These are phyloP conservation scores for Euwallacea fornicatus DNA, from an alignment of 1,140 invertebrate genomes.

Conservation along the genomic window DNA sequence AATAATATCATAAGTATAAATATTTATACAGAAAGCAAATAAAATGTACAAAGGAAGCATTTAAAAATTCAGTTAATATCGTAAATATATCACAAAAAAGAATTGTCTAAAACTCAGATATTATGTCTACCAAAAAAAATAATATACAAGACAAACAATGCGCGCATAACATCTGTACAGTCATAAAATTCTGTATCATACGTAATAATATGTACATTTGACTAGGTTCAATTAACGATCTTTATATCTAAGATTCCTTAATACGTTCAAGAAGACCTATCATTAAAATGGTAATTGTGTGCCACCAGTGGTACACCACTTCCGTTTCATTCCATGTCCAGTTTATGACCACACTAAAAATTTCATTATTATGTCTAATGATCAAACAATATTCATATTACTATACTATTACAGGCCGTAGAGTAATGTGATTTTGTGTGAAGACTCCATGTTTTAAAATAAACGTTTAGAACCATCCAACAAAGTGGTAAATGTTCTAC, in stretches of 20 bases:
- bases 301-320: not conserved
- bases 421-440: not conserved
- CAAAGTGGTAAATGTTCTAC: not conserved
- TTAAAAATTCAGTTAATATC: too few species aligned
- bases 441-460: too few species aligned
- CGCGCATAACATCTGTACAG: slow-evolving; percentile 36
- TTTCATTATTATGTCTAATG: slow-evolving; percentile 26
- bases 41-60: too few species aligned
- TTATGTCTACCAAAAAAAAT: too few species aligned
- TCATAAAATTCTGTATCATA: slow-evolving; percentile 35
- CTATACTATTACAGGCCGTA: not conserved
- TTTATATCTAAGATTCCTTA: slow-evolving; percentile 18
- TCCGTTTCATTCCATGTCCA: not conserved
- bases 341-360: slow-evolving; percentile 29
- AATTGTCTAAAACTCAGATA: too few species aligned
- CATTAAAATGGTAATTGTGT: not conserved
- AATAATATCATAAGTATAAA: too few species aligned
- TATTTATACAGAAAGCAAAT: too few species aligned
- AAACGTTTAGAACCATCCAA: too few species aligned
- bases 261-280: not conserved
- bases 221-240: slow-evolving; percentile 37
- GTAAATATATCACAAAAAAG: too few species aligned
- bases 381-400: not conserved
- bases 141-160: too few species aligned
- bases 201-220: slow-evolving; percentile 40